Conservation (phyloP, 2,888 invertebrate species). For the Pilophorus perplexus region DNA sequence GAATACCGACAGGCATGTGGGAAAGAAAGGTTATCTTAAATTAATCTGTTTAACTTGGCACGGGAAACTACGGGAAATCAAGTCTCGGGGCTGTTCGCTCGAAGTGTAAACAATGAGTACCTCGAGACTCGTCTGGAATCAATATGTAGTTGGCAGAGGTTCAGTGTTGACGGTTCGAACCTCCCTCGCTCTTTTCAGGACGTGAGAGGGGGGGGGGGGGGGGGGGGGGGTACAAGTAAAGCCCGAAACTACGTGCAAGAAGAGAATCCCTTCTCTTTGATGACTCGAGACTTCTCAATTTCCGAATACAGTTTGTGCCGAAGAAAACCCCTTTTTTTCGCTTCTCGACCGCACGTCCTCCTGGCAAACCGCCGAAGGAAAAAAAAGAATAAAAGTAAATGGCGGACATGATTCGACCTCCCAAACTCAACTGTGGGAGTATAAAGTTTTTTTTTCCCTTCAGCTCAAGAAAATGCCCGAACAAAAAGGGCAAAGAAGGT, state of each 20-base stretch:
- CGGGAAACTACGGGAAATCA: background rate
- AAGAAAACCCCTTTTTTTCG: background rate
- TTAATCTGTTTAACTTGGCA: conserved; percentile 32
- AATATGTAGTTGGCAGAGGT: conserved; percentile 39
- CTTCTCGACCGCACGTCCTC: background rate
- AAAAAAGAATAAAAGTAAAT: conserved; percentile 7
- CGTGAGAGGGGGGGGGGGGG: background rate
- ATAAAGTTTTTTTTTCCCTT: too few relatives aligned
- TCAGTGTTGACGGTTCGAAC: conserved; percentile 31
- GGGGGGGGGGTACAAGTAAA: too few relatives aligned
- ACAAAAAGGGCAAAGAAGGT: too few relatives aligned
- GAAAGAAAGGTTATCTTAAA: conserved; percentile 24
- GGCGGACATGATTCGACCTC: background rate
- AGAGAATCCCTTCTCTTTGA: conserved; percentile 12
- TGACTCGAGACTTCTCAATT: conserved; percentile 35
- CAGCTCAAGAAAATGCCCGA: too few relatives aligned
- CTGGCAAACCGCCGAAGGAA: conserved; percentile 20
- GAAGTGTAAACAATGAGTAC: conserved; percentile 38
- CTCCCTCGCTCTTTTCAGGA: background rate
- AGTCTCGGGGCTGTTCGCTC: background rate
- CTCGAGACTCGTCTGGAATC: conserved; percentile 34
- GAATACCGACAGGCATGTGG: too few relatives aligned
- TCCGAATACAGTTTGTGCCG: conserved; percentile 28
- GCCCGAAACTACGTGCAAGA: too few relatives aligned
- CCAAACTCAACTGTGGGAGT: too few relatives aligned